Percentiles rank a stretch among this genome's conserved stretches.
Conservation (phyloP, 2,888 invertebrate species). For the Tanypteryx hageni region DNA sequence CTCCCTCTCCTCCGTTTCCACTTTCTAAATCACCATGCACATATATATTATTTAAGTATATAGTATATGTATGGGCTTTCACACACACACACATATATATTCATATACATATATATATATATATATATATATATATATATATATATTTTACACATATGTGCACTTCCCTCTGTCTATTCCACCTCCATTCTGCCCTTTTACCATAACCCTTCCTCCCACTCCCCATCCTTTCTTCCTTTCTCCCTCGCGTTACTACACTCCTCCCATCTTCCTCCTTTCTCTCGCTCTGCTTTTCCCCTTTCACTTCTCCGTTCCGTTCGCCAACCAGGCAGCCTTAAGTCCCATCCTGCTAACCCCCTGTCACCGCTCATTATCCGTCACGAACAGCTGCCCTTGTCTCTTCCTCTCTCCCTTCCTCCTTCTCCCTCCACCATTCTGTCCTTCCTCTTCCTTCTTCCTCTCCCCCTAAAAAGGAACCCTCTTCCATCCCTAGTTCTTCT, state of each 20-base stretch:
- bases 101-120: too few species aligned
- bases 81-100: too few species aligned
- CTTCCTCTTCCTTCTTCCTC: neutral
- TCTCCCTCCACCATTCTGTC: neutral
- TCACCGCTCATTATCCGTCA: conserved; percentile 28
- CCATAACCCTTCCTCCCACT: too few species aligned
- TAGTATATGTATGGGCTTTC: too few species aligned
- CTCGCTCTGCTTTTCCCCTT: neutral
- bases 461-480: neutral
- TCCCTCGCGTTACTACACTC: neutral
- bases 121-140: too few species aligned
- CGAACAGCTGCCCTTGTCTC: conserved; percentile 48
- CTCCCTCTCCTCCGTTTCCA: neutral
- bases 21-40: neutral
- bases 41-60: too few species aligned
- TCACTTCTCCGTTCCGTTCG: neutral
- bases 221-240: neutral
- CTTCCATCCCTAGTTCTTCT: neutral
- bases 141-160: too few species aligned
- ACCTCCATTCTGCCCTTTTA: too few species aligned
- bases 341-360: conserved; percentile 23
- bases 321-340: conserved; percentile 8
- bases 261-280: neutral
- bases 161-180: too few species aligned
- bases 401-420: neutral